Percentiles rank a stretch among this genome's conserved stretches.
Conservation (phyloP, 2,888 invertebrate genomes). For the Drosophila cracens region DNA sequence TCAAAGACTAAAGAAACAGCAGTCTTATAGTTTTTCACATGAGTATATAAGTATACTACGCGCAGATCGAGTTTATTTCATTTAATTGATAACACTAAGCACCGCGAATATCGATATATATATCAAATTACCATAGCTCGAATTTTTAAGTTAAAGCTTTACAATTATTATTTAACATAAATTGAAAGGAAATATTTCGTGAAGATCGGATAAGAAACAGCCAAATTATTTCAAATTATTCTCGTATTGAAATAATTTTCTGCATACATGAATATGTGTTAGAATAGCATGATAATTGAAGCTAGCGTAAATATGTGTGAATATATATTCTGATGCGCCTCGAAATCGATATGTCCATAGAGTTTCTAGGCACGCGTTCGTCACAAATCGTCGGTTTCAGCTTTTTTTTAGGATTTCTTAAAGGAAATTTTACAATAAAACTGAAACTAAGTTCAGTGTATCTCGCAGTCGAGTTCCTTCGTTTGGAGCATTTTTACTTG, state of each 20-base stretch:
- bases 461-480: neutral
- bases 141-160: neutral
- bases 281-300: neutral
- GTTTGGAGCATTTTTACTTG: slow-evolving; percentile 1
- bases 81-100: neutral
- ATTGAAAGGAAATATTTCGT: neutral
- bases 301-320: neutral
- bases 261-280: neutral
- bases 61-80: neutral
- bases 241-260: neutral
- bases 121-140: neutral
- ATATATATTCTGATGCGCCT: neutral
- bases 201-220: neutral
- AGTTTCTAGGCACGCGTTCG: neutral
- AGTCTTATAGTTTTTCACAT: neutral
- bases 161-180: neutral
- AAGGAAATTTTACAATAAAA: neutral
- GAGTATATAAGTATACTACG: neutral
- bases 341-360: neutral
- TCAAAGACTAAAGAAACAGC: neutral
- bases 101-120: neutral
- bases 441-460: neutral
- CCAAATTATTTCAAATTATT: neutral
- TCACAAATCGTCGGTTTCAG: neutral
- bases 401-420: neutral